Evolutionary conservation across 1,140 invertebrate species (phyloP).

Genomic region (Drosophila quadrilineata): DNA sequence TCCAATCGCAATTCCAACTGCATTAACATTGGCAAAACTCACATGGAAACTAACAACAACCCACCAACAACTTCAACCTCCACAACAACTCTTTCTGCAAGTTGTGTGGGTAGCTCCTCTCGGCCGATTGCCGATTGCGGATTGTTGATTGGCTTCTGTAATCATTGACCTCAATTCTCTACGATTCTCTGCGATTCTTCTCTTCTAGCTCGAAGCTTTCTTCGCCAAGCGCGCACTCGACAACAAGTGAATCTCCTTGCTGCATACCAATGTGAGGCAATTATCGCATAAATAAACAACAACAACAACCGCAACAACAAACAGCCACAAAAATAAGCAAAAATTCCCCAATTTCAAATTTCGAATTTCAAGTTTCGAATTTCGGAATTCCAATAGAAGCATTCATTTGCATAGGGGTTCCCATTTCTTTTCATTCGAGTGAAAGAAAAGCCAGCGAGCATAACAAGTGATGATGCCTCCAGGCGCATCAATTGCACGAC

Average conservation of each 20-base stretch:
- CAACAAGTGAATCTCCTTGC: conserved; percentile 21
- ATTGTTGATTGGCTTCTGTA: conserved; percentile 11
- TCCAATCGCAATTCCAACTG: conserved; percentile 12
- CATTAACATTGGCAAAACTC: too few relatives aligned
- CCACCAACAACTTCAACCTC: too few relatives aligned
- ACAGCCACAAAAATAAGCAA: too few relatives aligned
- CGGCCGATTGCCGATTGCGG: neutral
- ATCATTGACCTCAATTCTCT: conserved; percentile 23
- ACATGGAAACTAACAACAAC: too few relatives aligned
- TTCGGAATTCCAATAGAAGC: conserved; percentile 4
- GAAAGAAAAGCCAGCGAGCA: neutral
- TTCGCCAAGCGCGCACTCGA: conserved; percentile 8
- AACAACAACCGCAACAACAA: too few relatives aligned
- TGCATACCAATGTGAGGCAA: conserved; percentile 9
- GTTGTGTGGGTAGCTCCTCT: conserved; percentile 1
- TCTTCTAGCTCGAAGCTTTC: conserved; percentile 9
- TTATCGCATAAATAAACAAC: too few relatives aligned
- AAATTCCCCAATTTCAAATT: too few relatives aligned
- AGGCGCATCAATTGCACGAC: too few relatives aligned
- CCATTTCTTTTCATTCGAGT: neutral
- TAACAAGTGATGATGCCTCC: too few relatives aligned
- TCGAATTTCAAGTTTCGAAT: neutral
- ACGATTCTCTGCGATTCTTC: neutral
- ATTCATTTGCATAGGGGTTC: neutral
- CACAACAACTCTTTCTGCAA: too few relatives aligned